A percentile compares a stretch with the other conserved stretches of the same genome.
phyloP scores from a whole-genome alignment of 1,140 invertebrate species.

The Hyphantria cunea region DNA sequence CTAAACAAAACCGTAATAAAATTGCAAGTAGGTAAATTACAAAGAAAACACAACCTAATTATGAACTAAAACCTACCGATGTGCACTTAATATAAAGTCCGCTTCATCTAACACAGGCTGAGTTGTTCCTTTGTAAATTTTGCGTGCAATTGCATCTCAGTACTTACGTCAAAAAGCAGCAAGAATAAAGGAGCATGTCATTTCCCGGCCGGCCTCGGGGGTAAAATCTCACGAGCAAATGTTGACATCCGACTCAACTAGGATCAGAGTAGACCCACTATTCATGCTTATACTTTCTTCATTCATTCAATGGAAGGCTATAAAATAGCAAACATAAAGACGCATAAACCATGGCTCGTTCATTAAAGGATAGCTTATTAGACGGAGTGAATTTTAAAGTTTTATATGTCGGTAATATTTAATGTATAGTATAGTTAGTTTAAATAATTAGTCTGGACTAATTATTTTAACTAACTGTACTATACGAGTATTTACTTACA shows the following conservation, averaged over 20 bases:
- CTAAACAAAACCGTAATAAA: no score
- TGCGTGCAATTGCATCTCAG: constrained; percentile 54
- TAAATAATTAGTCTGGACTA: no score
- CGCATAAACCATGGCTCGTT: background rate
- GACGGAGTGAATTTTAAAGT: background rate
- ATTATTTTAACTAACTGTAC: no score
- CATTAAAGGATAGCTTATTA: background rate
- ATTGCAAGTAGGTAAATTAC: no score
- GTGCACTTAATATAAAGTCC: background rate
- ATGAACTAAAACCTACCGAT: no score
- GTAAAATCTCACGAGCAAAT: constrained; percentile 64
- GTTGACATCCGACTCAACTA: constrained; percentile 61
- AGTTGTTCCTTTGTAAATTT: constrained; percentile 49
- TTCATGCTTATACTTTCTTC: constrained; percentile 20
- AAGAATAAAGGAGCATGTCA: constrained; percentile 62
- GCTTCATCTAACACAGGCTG: constrained; percentile 38
- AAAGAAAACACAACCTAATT: no score
- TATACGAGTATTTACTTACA: no score
- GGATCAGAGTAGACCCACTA: constrained; percentile 38
- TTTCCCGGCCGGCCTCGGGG: constrained; percentile 55
- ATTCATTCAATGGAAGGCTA: constrained; percentile 8
- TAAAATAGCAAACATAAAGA: constrained; percentile 2
- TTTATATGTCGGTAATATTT: no score
- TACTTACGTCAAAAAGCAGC: constrained; percentile 43
- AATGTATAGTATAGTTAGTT: no score